These are phyloP conservation scores for Anagyrus pseudococci DNA, from an alignment of 2,888 invertebrate genomes.

Conservation along the genomic window DNA sequence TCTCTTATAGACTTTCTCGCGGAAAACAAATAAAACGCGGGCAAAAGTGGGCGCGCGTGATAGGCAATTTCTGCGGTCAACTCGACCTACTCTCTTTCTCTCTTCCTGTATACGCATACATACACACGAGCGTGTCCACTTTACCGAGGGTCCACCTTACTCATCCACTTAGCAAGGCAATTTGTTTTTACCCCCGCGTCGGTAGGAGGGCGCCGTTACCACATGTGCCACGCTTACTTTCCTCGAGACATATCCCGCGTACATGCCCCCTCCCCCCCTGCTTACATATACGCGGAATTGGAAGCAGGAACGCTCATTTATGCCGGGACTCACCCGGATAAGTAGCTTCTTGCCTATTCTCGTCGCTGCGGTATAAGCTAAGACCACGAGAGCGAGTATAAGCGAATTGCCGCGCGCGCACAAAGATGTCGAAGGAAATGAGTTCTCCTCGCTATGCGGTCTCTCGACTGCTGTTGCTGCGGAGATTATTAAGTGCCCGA, in stretches of 20 bases:
- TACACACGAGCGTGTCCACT: too few species aligned
- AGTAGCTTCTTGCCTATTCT: slow-evolving; percentile 33
- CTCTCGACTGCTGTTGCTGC: background rate
- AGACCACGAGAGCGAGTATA: background rate
- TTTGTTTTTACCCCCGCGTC: slow-evolving; percentile 44
- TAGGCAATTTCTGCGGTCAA: too few species aligned
- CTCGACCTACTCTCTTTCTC: too few species aligned
- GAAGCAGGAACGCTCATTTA: slow-evolving; percentile 7
- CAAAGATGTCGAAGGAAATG: slow-evolving; percentile 28
- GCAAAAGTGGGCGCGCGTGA: too few species aligned
- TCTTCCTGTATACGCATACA: too few species aligned
- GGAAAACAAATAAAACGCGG: too few species aligned
- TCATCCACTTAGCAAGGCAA: slow-evolving; percentile 47
- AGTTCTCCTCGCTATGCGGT: slow-evolving; percentile 23
- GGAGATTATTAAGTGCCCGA: slow-evolving; percentile 37
- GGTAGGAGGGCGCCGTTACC: too few species aligned
- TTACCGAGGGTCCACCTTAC: too few species aligned
- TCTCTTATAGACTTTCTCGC: too few species aligned
- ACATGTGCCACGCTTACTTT: background rate
- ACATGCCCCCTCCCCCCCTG: too few species aligned
- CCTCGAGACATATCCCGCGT: too few species aligned
- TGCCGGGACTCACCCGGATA: background rate
- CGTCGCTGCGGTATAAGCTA: slow-evolving; percentile 1
- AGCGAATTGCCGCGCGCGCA: slow-evolving; percentile 11
- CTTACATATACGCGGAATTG: slow-evolving; percentile 6